These are phyloP conservation scores for Micromesistius poutassou DNA, from an alignment of 2,797 vertebrate genomes.

Conservation along the genomic window DNA sequence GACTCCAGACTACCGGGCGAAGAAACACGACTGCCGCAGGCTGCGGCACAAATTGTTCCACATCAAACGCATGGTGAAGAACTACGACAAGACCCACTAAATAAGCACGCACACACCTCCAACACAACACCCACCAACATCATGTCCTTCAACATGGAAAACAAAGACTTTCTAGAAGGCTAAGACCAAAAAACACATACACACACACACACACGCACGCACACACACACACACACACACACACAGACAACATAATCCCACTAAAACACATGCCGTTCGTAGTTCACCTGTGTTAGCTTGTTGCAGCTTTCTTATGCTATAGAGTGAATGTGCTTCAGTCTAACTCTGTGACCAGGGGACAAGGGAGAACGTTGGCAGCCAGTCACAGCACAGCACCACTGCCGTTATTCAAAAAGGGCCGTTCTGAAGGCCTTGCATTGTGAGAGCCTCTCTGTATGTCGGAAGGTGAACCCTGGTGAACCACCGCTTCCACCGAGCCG, in stretches of 20 bases:
- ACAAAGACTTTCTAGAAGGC: conserved; percentile 22
- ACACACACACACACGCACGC: conserved; percentile 3
- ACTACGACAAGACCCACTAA: conserved; percentile 78
- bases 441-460: conserved; percentile 24
- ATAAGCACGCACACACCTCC: conserved; percentile 5
- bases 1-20: conserved; percentile 80
- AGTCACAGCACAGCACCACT: conserved; percentile 25
- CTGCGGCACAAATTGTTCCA: conserved; percentile 86
- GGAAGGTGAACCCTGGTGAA: conserved; percentile 39
- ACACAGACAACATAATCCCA: conserved; percentile 13
- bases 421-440: neutral
- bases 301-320: conserved; percentile 6
- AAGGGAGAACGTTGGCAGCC: neutral
- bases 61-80: conserved; percentile 84
- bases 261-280: neutral
- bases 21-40: conserved; percentile 77
- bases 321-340: neutral
- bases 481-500: neutral
- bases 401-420: conserved; percentile 13
- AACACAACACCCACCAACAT: neutral
- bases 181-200: conserved; percentile 57
- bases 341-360: neutral
- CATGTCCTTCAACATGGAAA: neutral
- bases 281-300: conserved; percentile 4
- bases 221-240: neutral